phyloP scores from a whole-genome alignment of 2,888 invertebrate species.

The Epistrophe grossulariae region DNA sequence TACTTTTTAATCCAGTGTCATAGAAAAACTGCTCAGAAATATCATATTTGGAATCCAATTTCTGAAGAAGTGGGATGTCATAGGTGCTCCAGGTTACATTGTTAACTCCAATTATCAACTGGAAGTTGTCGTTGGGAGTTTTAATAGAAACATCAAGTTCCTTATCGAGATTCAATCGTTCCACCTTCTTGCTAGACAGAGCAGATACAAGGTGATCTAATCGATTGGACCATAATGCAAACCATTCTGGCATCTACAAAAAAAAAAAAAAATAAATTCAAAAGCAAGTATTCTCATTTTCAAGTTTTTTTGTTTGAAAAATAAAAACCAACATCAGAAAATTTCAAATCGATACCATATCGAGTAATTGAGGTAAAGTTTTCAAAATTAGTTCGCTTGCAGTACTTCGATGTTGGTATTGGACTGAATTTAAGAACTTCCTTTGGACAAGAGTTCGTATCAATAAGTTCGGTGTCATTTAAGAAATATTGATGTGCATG shows the following conservation, averaged over 20 bases:
- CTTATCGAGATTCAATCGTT: slow-evolving; percentile 81
- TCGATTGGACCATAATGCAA: slow-evolving; percentile 81
- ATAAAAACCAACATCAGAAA: slow-evolving; percentile 79
- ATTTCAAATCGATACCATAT: slow-evolving; percentile 82
- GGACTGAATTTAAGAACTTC: slow-evolving; percentile 83
- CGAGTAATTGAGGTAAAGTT: slow-evolving; percentile 83
- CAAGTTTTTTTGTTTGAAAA: slow-evolving; percentile 1
- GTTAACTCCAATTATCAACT: slow-evolving; percentile 81
- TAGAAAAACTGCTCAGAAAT: slow-evolving; percentile 82
- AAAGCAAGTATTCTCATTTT: neutral
- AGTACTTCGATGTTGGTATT: slow-evolving; percentile 83
- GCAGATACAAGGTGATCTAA: slow-evolving; percentile 83
- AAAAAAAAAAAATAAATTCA: neutral
- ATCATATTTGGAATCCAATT: slow-evolving; percentile 83
- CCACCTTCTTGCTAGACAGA: slow-evolving; percentile 81
- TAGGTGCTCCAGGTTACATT: slow-evolving; percentile 82
- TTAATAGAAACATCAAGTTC: slow-evolving; percentile 81
- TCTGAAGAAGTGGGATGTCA: slow-evolving; percentile 83
- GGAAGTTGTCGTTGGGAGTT: slow-evolving; percentile 81
- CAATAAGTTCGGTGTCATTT: slow-evolving; percentile 81
- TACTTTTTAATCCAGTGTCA: slow-evolving; percentile 82
- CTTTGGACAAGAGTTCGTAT: slow-evolving; percentile 82
- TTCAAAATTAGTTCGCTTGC: slow-evolving; percentile 82
- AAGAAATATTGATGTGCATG: slow-evolving; percentile 81
- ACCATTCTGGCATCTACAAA: slow-evolving; percentile 83